These are phyloP conservation scores for Isaurus tuberculatus DNA, from an alignment of 92 coral and sea anemone species.

Conservation along the genomic window DNA sequence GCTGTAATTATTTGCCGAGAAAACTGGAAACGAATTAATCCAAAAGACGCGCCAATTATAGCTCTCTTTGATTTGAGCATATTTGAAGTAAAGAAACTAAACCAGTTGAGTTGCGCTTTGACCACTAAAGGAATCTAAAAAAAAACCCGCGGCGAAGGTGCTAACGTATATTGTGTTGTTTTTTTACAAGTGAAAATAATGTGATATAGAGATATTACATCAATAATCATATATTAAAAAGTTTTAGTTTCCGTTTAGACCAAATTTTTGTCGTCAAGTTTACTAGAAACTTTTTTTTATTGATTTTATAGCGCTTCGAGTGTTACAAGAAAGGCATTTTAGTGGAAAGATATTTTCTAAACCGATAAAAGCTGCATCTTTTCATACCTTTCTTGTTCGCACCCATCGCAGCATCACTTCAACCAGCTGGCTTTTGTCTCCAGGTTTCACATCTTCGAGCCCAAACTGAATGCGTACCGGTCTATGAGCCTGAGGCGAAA, in stretches of 20 bases:
- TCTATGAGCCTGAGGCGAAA: constrained; percentile 80
- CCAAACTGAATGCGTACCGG: constrained; percentile 69
- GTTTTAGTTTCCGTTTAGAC: too few relatives aligned
- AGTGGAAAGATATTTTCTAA: neutral
- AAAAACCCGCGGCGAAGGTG: too few relatives aligned
- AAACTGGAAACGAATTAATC: neutral
- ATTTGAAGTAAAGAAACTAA: too few relatives aligned
- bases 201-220: too few relatives aligned
- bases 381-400: constrained; percentile 78
- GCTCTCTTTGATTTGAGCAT: neutral
- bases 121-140: too few relatives aligned
- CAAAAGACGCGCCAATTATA: neutral
- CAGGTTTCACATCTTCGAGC: constrained; percentile 64
- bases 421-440: constrained; percentile 65
- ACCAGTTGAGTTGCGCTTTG: too few relatives aligned
- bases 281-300: too few relatives aligned
- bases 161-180: too few relatives aligned
- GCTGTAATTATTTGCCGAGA: neutral
- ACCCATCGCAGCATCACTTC: constrained; percentile 86
- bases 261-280: too few relatives aligned
- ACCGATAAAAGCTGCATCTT: neutral
- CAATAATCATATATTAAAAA: too few relatives aligned
- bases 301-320: too few relatives aligned
- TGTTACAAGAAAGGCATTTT: neutral
- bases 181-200: too few relatives aligned